Evolutionary conservation across 2,888 invertebrate genomes (phyloP), one percentile per base, ranked within the genome.

Genomic region (Zele albiditarsus): DNA sequence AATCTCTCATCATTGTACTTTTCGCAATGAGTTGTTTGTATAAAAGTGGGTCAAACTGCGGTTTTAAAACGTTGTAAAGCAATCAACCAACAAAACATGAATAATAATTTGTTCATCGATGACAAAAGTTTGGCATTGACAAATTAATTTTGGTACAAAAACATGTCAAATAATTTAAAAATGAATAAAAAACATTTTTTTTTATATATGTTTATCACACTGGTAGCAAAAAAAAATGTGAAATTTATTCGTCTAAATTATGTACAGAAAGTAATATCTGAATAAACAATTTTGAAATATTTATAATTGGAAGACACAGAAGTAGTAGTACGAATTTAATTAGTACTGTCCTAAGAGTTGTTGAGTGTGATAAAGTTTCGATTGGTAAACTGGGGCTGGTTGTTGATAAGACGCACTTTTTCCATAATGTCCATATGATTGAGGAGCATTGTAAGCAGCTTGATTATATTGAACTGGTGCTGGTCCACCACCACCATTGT

Each of bases 241-340:
- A 80, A 89, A 88, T 89, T 88, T 89, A 88, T 89, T 87, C 82
- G 82, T 83, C 88, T 89, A 89, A 82, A 86, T 82, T 89, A 88
- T 89, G 82, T 89, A 89, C 88, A 89, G 75, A 74, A 58, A 70
- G 16, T 42, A 60, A 58, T 46, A 68, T 27, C 31, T 28, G 53
- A 53, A 20, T 53, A 6, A 27, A 31, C 28, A 68, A 68, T 65
- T 65, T 65, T 23, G 65, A 38, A 31, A 27, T 38, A 23, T n/a
- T 28, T 10, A 20, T 23, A 53, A 4, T 53, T 20, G 53, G 20
- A 23, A 3, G 53, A 53, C 23, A 53, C 23, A 10, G 8, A 53
- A 38, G 60, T 71, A 62, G 20, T 20, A 27, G 12, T 66, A 46
- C 27, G n/a, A n/a, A 12, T 49, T 74, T 82, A 53, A 53, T 53